Evolutionary conservation across 2,888 invertebrate species (phyloP), one percentile per base, ranked within the genome.

Genomic region (Orthosia incerta): DNA sequence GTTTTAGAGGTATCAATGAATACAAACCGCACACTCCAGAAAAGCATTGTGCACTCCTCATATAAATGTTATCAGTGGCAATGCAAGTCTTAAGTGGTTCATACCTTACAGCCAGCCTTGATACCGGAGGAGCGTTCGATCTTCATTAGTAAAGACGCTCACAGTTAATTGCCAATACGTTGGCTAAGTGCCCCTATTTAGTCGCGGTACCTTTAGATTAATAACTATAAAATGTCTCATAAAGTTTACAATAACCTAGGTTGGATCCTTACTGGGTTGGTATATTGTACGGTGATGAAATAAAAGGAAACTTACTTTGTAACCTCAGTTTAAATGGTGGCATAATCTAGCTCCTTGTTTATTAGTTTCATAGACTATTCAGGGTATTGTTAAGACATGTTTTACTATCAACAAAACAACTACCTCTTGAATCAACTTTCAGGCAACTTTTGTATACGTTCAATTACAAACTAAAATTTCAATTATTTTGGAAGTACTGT

Each of bases 81-180:
- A 59, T 70, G 79, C 70, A 81, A 50, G 62, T 65, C 26, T 66
- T 82, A 79, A 85, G 79, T 79, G 78, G 76, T 74, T 84, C 86
- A 87, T 88, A 88, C 84, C 86, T 88, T 85, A 88, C 83, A 83
- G 71, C 76, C 77, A 74, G 76, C 79, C 79, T 81, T 83, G 80
- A 87, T 83, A 83, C 72, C 75, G 39, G 62, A 76, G 78, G 72
- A 86, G 74, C 89, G 89, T 91, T 93, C 92, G 86, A 90, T 93
- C 90, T 93, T 92, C 93, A 93, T 93, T 93, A 93, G 83, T 86
- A 80, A 89, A 92, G 91, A 89, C 89, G 91, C 87, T 90, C 79
- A 82, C 80, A 86, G 84, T 86, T 93, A 93, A 94, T 94, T 93
- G 94, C 91, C 94, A 94, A 94, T 94, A 93, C 89, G 87, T 80